A percentile compares a stretch with the other conserved stretches of the same genome.
phyloP scores from a whole-genome alignment of 2,797 vertebrate species.

The Coreius guichenoti region DNA sequence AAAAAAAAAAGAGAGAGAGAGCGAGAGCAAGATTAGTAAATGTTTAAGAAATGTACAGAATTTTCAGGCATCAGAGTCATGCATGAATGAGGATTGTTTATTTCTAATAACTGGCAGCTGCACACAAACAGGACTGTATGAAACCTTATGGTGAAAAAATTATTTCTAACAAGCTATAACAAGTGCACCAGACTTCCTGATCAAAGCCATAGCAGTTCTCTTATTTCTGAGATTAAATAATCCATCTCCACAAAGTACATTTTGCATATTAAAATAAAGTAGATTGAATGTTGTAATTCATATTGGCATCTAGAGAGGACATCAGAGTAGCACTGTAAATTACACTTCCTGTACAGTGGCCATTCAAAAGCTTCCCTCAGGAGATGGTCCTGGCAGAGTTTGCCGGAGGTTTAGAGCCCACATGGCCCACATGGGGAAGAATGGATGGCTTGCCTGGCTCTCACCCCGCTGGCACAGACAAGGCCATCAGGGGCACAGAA shows the following conservation, averaged over 20 bases:
- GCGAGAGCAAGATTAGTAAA: neutral
- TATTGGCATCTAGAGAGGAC: slow-evolving; percentile 1
- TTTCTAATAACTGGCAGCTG: neutral
- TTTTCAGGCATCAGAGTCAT: too few species aligned
- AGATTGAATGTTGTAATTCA: slow-evolving; percentile 8
- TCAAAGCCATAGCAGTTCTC: neutral
- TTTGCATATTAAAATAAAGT: slow-evolving; percentile 1
- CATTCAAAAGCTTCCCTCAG: neutral
- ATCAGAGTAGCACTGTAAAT: slow-evolving; percentile 25
- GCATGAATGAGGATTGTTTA: neutral
- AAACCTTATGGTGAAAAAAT: slow-evolving; percentile 10
- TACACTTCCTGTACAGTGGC: slow-evolving; percentile 26
- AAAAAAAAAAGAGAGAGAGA: neutral
- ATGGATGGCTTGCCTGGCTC: slow-evolving; percentile 33
- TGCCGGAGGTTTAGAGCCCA: slow-evolving; percentile 13
- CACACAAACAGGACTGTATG: neutral
- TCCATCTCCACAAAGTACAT: slow-evolving; percentile 4
- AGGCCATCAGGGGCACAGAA: neutral
- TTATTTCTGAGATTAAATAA: slow-evolving; percentile 3
- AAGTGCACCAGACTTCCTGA: neutral
- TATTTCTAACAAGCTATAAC: slow-evolving; percentile 1
- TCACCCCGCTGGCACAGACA: slow-evolving; percentile 17
- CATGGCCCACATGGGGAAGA: slow-evolving; percentile 6
- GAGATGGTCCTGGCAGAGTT: slow-evolving; percentile 9
- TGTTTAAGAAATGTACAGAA: neutral